These are phyloP conservation scores for Lucinisca nassula DNA, from an alignment of 2,888 invertebrate genomes.

Conservation along the genomic window DNA sequence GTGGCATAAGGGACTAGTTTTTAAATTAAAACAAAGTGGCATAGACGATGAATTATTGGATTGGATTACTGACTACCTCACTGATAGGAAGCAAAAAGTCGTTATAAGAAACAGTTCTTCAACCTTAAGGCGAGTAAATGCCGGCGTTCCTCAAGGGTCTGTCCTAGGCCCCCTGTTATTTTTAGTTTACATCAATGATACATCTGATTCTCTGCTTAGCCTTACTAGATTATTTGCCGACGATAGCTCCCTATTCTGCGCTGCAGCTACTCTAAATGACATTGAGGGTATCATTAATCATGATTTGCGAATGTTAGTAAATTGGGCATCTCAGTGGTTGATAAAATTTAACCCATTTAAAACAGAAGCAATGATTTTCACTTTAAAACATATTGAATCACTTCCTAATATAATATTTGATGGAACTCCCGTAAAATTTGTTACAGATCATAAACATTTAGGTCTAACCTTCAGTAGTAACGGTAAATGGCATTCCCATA, in stretches of 20 bases:
- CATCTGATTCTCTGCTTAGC: neutral
- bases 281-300: no score
- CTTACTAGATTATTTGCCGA: neutral
- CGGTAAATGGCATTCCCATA: no score
- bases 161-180: neutral
- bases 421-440: no score
- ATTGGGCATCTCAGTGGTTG: no score
- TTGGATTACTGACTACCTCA: neutral
- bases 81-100: neutral
- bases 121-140: neutral
- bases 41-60: neutral
- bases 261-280: no score
- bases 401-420: no score
- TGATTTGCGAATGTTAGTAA: no score
- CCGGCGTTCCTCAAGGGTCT: conserved; percentile 14
- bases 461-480: no score
- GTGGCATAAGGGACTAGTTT: neutral
- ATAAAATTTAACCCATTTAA: no score
- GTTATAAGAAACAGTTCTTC: neutral
- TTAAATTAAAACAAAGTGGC: neutral
- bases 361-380: no score
- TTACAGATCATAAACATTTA: no score
- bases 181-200: conserved; percentile 11
- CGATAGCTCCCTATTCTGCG: neutral
- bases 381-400: no score